Evolutionary conservation across 2,797 vertebrate genomes (phyloP).

Genomic region (Xiphorhynchus erythropygius): DNA sequence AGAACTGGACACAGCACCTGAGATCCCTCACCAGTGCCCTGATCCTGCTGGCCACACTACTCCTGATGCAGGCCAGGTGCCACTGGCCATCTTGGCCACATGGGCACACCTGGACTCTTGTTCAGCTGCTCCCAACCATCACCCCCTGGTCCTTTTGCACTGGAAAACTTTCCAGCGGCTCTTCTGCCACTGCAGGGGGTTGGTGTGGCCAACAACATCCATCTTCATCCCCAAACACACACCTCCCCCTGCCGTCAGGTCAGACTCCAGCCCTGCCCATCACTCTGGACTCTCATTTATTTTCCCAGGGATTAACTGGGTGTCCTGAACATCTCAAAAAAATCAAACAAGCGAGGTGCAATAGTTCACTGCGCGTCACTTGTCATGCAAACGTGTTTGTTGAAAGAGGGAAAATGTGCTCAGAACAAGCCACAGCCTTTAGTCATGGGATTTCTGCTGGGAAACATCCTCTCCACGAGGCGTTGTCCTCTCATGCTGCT

Average conservation of each 20-base stretch:
- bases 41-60: neutral
- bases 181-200: neutral
- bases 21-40: neutral
- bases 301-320: neutral
- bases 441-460: neutral
- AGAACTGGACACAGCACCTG: neutral
- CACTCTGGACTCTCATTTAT: neutral
- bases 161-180: neutral
- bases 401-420: neutral
- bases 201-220: neutral
- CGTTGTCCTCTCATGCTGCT: neutral
- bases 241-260: neutral
- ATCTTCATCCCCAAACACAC: accelerated
- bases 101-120: neutral
- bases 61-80: neutral
- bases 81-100: neutral
- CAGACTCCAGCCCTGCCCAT: neutral
- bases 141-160: neutral
- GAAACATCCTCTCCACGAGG: neutral
- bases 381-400: neutral
- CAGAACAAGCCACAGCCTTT: neutral
- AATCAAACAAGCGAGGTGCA: neutral
- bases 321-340: neutral
- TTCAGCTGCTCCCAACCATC: neutral
- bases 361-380: neutral